phyloP scores from a whole-genome alignment of 2,797 vertebrate genomes.

The Monodelphis domestica region DNA sequence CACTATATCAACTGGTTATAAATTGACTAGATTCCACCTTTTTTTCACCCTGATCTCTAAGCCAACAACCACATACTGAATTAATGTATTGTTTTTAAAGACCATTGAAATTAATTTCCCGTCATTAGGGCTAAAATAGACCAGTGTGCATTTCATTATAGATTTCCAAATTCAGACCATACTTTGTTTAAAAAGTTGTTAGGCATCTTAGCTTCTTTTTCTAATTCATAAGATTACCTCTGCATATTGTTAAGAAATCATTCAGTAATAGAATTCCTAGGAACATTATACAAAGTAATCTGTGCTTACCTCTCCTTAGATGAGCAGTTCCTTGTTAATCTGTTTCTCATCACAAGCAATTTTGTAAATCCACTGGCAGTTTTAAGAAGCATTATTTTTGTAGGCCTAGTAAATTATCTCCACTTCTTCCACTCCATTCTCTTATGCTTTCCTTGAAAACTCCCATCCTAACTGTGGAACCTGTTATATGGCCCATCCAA shows the following conservation, averaged over 20 bases:
- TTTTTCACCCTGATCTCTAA: slow-evolving; percentile 62
- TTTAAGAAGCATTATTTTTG: slow-evolving; percentile 36
- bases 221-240: slow-evolving; percentile 43
- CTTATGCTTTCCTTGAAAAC: neutral
- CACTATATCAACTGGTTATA: slow-evolving; percentile 27
- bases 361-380: slow-evolving; percentile 18
- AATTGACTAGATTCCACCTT: slow-evolving; percentile 58
- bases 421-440: neutral
- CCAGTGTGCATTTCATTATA: neutral
- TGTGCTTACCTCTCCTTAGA: slow-evolving; percentile 30
- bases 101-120: slow-evolving; percentile 19
- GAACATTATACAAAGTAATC: slow-evolving; percentile 15
- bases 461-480: neutral
- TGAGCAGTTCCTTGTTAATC: slow-evolving; percentile 39
- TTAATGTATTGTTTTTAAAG: slow-evolving; percentile 48
- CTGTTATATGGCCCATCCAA: neutral
- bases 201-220: neutral
- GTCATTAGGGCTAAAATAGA: neutral
- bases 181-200: slow-evolving; percentile 25
- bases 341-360: slow-evolving; percentile 13
- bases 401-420: neutral
- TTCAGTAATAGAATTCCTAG: slow-evolving; percentile 8
- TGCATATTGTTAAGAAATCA: slow-evolving; percentile 28
- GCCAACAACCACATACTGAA: slow-evolving; percentile 5
- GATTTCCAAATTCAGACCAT: slow-evolving; percentile 26